Conservation (phyloP, 2,113 vertebrate genomes). For the Psophia crepitans region DNA sequence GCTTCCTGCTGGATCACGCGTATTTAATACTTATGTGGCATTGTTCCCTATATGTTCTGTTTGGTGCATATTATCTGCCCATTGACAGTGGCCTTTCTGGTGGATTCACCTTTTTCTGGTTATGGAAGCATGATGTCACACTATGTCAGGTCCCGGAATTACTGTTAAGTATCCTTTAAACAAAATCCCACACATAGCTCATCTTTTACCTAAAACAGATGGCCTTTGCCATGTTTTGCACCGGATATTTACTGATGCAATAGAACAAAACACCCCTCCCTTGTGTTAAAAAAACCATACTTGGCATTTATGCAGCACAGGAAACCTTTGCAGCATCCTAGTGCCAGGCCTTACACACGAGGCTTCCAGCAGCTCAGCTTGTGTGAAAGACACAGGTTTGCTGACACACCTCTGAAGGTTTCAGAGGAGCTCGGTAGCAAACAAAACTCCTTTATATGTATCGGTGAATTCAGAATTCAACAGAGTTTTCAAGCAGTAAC, state of each 20-base stretch:
- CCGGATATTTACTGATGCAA: background rate
- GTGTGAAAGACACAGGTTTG: background rate
- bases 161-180: background rate
- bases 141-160: background rate
- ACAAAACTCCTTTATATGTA: background rate
- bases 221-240: background rate
- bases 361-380: background rate
- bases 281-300: background rate
- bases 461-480: background rate
- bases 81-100: background rate
- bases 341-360: background rate
- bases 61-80: background rate
- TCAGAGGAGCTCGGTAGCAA: background rate
- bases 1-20: background rate
- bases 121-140: rapidly evolving
- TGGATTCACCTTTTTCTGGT: background rate
- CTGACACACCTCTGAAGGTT: background rate
- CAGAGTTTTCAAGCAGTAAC: background rate
- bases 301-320: background rate
- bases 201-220: background rate
- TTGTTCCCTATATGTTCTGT: background rate
- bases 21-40: background rate
- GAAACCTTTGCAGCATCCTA: background rate
- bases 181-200: background rate
- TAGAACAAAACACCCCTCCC: background rate